Evolutionary conservation across 64 coral and sea anemone genomes (phyloP), one percentile per base, ranked within the genome.

Genomic region (Porites lutea): DNA sequence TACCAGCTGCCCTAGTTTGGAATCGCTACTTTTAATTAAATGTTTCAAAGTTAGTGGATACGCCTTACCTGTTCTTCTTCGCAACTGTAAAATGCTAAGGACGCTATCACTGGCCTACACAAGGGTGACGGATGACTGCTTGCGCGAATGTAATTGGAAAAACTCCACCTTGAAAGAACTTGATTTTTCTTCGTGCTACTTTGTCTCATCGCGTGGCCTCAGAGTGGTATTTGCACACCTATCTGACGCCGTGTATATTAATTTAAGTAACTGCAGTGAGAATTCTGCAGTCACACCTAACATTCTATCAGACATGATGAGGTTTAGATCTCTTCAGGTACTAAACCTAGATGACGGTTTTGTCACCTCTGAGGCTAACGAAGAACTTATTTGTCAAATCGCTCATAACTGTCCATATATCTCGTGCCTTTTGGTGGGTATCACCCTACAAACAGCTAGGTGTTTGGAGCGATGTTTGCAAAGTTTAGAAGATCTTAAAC

Each of bases 191-290:
- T 82, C 68, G 13, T 92, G 90, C 14, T 82, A 70, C 63, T 80
- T 80, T 8, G 51, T 92, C 5, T 83, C 79, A 10, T 54, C 67
- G 44, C 22, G 21, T 75, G 79, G 54, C 4, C 50, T 77, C 4
- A 57, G 37, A 7, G 71, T 57, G 2, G 9, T 92, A 18, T 75
- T 68, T 43, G 18, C 79, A 66, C 52, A 72, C 18, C 80, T 85
- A 13, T 51, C 27, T 63, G 80, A 92, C 70, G 59, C 71, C 18
- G 59, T 27, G 3, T 92, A 92, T 46, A 57, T 92, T 4, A 77
- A 92, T 68, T 65, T 92, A 14, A 92, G 72, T 86, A 72, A 82
- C 52, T 92, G 90, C 44, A 92, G 67, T 74, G 81, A 85, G 22
- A 37, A 54, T n/a, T 68, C 81, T 27, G 90, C 79, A 0, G 54